Conservation (phyloP, 2,888 invertebrate species). For the Nemoura dubitans region DNA sequence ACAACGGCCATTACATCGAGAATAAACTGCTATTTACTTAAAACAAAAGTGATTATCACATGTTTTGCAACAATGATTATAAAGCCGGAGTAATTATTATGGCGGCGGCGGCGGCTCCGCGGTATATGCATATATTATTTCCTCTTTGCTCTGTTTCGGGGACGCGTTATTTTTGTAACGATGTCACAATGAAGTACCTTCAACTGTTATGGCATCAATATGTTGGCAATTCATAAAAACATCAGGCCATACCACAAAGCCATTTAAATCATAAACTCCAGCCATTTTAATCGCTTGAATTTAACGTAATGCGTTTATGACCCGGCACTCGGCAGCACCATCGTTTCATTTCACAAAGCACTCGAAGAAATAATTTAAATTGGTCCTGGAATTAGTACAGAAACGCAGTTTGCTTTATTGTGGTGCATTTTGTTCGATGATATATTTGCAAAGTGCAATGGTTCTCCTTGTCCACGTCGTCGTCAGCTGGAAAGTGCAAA, state of each 20-base stretch:
- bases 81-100: conserved; percentile 37
- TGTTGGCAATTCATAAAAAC: conserved; percentile 54
- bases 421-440: background rate
- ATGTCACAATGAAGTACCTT: conserved; percentile 46
- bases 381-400: background rate
- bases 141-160: conserved; percentile 41
- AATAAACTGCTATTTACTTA: conserved; percentile 42
- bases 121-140: conserved; percentile 27
- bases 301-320: conserved; percentile 30
- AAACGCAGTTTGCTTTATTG: conserved; percentile 9
- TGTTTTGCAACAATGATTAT: conserved; percentile 43
- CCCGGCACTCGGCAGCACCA: background rate
- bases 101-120: background rate
- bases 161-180: conserved; percentile 44
- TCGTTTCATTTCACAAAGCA: conserved; percentile 25
- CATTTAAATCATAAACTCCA: conserved; percentile 43
- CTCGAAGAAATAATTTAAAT: conserved; percentile 13
- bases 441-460: background rate
- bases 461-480: background rate
- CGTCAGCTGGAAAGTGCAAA: no score
- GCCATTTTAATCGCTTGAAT: conserved; percentile 35
- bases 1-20: conserved; percentile 37
- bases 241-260: conserved; percentile 40
- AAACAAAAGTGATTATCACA: conserved; percentile 41
- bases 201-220: conserved; percentile 52